These are phyloP conservation scores for Caenorhabditis angaria DNA, from an alignment of 2,888 invertebrate species.

Conservation along the genomic window DNA sequence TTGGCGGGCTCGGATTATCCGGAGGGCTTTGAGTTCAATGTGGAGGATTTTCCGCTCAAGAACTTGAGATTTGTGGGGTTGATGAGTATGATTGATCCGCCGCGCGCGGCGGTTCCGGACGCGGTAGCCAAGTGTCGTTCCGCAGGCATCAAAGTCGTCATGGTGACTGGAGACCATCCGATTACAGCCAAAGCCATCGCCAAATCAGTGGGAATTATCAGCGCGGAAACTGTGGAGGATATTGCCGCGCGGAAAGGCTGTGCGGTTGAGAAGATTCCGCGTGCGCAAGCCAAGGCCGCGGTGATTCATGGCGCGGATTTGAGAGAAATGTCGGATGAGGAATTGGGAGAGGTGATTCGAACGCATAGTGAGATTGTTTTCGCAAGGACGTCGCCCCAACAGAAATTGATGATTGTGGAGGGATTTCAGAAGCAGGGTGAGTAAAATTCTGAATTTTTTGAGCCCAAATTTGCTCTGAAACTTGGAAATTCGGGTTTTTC, in stretches of 20 bases:
- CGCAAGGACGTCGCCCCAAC: conserved; percentile 74
- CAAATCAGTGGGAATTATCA: conserved; percentile 77
- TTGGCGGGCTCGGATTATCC: conserved; percentile 92
- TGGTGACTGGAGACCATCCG: conserved; percentile 77
- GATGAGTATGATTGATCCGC: conserved; percentile 74
- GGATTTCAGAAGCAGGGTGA: conserved; percentile 77
- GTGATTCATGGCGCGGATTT: conserved; percentile 73
- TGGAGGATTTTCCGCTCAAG: conserved; percentile 69
- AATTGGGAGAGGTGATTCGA: conserved; percentile 72
- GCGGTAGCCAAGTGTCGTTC: conserved; percentile 74
- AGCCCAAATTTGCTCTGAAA: too few species aligned
- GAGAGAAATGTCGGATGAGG: conserved; percentile 69
- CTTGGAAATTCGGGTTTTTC: too few species aligned
- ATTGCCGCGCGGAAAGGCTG: conserved; percentile 86
- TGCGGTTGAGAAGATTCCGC: conserved; percentile 79
- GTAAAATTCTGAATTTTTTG: too few species aligned
- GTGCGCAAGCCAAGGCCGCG: conserved; percentile 71
- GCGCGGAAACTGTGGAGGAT: conserved; percentile 76
- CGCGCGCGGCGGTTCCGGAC: conserved; percentile 74
- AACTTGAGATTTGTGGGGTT: conserved; percentile 78
- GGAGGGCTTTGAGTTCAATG: conserved; percentile 88
- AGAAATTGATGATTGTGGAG: conserved; percentile 77
- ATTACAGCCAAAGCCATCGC: conserved; percentile 77
- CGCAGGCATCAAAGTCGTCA: conserved; percentile 74
- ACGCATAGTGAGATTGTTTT: conserved; percentile 74